phyloP scores from a whole-genome alignment of 2,113 vertebrate species.

The Jaculus jaculus region DNA sequence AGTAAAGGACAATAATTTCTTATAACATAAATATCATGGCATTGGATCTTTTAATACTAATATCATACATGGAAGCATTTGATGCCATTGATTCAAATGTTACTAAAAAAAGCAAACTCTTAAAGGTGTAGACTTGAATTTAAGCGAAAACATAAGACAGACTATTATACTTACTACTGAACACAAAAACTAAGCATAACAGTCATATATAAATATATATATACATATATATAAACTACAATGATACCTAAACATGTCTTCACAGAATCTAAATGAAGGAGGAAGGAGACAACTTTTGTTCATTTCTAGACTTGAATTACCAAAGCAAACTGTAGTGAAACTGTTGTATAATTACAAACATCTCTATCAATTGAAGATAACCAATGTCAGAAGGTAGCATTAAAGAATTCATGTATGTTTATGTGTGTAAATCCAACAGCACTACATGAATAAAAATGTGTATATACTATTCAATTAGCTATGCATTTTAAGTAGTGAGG shows the following conservation, averaged over 20 bases:
- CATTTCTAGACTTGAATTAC: conserved; percentile 23
- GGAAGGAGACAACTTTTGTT: background rate
- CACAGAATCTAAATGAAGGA: conserved; percentile 49
- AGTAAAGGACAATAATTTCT: background rate
- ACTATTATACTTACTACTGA: conserved; percentile 55
- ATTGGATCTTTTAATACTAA: conserved; percentile 43
- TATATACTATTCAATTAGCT: background rate
- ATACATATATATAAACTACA: no score
- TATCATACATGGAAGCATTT: conserved; percentile 21
- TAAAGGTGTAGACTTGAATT: conserved; percentile 38
- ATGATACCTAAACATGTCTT: background rate
- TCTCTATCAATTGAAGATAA: background rate
- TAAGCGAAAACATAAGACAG: conserved; percentile 35
- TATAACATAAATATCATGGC: background rate
- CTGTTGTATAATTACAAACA: background rate
- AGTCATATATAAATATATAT: conserved; percentile 4
- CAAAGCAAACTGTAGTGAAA: conserved; percentile 11
- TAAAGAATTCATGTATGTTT: background rate
- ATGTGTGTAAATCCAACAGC: background rate
- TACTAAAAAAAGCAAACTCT: background rate
- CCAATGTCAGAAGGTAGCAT: background rate
- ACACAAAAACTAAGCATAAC: conserved; percentile 33
- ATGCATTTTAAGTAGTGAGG: background rate
- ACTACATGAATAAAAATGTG: background rate
- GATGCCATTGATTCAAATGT: background rate